Percentiles rank a stretch among this genome's conserved stretches.
Evolutionary conservation across 2,113 vertebrate species (phyloP).

Genomic region (Gila orcuttii): DNA sequence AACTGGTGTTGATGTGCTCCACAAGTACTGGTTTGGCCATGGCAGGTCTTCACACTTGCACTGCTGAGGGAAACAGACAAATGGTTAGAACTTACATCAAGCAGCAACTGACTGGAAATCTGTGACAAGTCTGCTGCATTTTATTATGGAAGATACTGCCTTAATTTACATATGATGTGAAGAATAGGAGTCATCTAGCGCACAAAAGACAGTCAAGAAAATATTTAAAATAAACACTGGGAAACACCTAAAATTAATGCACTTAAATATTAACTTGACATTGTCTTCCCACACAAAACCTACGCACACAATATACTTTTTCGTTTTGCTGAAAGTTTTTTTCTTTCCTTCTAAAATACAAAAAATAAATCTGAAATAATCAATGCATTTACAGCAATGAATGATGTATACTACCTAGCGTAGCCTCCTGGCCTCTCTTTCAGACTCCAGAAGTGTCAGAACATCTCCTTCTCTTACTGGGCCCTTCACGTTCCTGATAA

Average conservation of each 20-base stretch:
- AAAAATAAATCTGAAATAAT: not conserved
- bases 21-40: conserved; percentile 26
- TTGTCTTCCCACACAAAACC: not conserved
- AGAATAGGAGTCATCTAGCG: not conserved
- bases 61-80: conserved; percentile 48
- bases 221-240: not conserved
- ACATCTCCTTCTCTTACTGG: conserved; percentile 96
- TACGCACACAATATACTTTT: not conserved
- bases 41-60: conserved; percentile 53
- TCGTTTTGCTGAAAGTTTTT: not conserved
- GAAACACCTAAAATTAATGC: not conserved
- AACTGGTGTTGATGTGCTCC: conserved; percentile 42
- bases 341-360: not conserved
- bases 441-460: conserved; percentile 94
- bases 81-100: not conserved
- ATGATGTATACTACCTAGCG: conserved; percentile 68
- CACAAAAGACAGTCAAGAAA: not conserved
- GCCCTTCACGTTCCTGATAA: conserved; percentile 98
- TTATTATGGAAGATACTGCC: not conserved
- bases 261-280: not conserved
- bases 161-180: not conserved
- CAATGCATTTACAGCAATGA: not conserved
- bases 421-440: conserved; percentile 93
- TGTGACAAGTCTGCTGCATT: not conserved
- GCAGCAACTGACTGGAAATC: not conserved